Conservation (phyloP, 2,888 invertebrate genomes). For the Nysson spinosus region DNA sequence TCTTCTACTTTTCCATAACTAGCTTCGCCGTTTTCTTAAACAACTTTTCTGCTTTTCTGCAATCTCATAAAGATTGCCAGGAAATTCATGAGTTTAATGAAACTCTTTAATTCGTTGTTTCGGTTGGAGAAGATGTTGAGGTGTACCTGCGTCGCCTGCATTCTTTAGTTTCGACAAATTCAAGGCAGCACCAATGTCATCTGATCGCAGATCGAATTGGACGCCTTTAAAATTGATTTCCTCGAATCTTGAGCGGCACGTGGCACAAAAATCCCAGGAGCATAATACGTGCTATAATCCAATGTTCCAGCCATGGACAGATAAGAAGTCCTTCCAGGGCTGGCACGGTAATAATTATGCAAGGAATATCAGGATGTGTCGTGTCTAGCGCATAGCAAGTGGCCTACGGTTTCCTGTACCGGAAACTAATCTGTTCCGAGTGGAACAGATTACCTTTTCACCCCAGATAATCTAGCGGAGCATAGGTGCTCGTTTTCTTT, state of each 20-base stretch:
- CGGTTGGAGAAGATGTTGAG: no score
- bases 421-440: slow-evolving; percentile 16
- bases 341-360: slow-evolving; percentile 71
- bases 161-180: no score
- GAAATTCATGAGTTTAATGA: slow-evolving; percentile 28
- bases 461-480: slow-evolving; percentile 40
- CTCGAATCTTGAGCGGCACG: slow-evolving; percentile 28
- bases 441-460: slow-evolving; percentile 29
- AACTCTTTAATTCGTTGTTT: no score
- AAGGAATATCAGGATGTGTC: slow-evolving; percentile 65
- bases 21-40: slow-evolving; percentile 20
- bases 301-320: slow-evolving; percentile 63
- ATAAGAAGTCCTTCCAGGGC: slow-evolving; percentile 62
- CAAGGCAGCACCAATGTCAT: background rate
- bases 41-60: slow-evolving; percentile 29
- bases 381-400: slow-evolving; percentile 66
- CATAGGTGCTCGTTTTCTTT: slow-evolving; percentile 13
- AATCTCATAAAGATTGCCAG: background rate
- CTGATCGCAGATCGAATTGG: no score
- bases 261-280: slow-evolving; percentile 53
- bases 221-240: slow-evolving; percentile 46
- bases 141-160: no score
- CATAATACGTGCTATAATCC: slow-evolving; percentile 48
- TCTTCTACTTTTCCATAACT: slow-evolving; percentile 22
- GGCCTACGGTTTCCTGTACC: slow-evolving; percentile 37